phyloP scores from a whole-genome alignment of 1,140 invertebrate species.

The Drosophila nikananu region DNA sequence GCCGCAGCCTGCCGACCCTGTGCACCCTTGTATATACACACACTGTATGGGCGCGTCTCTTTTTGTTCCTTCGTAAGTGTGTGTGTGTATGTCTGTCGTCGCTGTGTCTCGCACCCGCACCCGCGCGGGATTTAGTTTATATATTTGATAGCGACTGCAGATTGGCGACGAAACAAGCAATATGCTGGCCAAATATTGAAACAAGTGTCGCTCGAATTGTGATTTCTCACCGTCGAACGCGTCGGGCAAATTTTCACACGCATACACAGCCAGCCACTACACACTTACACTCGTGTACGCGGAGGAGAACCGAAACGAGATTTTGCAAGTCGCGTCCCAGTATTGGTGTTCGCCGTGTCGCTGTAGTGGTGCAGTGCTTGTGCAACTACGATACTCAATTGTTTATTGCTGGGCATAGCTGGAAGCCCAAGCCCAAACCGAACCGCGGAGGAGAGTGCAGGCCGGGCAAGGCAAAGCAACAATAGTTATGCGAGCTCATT shows the following conservation, averaged over 20 bases:
- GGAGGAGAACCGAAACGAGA: conserved; percentile 60
- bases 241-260: conserved; percentile 49
- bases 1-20: background rate
- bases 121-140: conserved; percentile 13
- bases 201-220: conserved; percentile 63
- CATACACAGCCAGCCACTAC: conserved; percentile 23
- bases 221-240: conserved; percentile 37
- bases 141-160: conserved; percentile 37
- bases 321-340: conserved; percentile 60
- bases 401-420: conserved; percentile 52
- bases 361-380: conserved; percentile 44
- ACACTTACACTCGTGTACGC: conserved; percentile 13
- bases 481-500: conserved; percentile 29
- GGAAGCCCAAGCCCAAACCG: conserved; percentile 12
- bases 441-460: conserved; percentile 9
- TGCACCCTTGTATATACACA: conserved; percentile 26
- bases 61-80: conserved; percentile 46
- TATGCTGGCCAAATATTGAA: conserved; percentile 54
- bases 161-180: conserved; percentile 37
- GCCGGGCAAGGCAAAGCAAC: conserved; percentile 18
- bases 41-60: conserved; percentile 55
- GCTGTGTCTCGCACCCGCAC: conserved; percentile 48
- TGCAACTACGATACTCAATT: conserved; percentile 50
- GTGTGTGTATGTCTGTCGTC: conserved; percentile 48
- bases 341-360: conserved; percentile 32